A percentile compares a stretch with the other conserved stretches of the same genome.
Evolutionary conservation across 2,888 invertebrate species (phyloP).

Genomic region (Eurois occulta): DNA sequence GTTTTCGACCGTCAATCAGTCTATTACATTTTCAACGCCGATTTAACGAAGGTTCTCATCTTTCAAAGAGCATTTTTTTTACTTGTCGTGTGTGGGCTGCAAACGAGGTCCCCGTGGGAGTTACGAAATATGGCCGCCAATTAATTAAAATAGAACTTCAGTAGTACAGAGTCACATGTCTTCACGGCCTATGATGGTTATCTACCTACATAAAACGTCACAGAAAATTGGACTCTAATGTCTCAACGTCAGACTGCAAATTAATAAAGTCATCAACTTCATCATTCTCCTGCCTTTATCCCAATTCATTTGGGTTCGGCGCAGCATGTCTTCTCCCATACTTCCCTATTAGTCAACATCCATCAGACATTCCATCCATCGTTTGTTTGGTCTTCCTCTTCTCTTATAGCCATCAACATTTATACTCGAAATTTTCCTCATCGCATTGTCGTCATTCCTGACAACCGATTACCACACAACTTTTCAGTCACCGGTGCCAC

Average conservation of each 20-base stretch:
- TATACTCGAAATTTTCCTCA: neutral
- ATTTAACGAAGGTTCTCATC: conserved; percentile 9
- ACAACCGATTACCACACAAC: neutral
- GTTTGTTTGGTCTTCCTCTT: neutral
- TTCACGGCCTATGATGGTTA: neutral
- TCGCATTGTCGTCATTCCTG: neutral
- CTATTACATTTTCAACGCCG: neutral
- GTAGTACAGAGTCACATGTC: neutral
- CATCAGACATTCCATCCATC: neutral
- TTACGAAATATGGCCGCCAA: conserved; percentile 5
- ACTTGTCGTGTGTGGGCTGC: conserved; percentile 8
- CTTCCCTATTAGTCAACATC: neutral
- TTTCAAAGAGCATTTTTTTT: conserved; percentile 18
- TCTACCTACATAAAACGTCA: neutral
- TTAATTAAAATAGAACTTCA: conserved; percentile 2
- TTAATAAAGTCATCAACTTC: neutral
- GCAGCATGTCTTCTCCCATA: neutral
- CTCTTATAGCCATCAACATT: neutral
- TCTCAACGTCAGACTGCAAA: neutral
- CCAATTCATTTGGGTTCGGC: neutral
- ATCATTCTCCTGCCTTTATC: neutral
- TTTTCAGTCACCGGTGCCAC: neutral
- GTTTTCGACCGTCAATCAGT: neutral
- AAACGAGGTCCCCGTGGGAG: conserved; percentile 21
- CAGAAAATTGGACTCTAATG: neutral